These are phyloP conservation scores for Tachycineta bicolor DNA, from an alignment of 2,113 vertebrate species.

Conservation along the genomic window DNA sequence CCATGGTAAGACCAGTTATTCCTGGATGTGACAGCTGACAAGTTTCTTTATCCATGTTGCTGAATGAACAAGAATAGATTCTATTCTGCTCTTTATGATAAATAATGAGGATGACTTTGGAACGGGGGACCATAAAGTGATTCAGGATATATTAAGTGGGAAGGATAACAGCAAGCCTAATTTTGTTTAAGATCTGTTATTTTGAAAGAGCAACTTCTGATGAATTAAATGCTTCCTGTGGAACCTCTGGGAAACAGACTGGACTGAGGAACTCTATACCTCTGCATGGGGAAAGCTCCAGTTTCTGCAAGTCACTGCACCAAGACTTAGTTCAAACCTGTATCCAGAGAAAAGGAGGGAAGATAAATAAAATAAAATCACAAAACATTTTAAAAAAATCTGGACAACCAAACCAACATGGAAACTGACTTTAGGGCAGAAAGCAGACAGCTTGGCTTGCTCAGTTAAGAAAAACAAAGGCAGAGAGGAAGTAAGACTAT, in stretches of 20 bases:
- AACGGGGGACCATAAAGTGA: not conserved
- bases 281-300: not conserved
- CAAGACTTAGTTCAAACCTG: not conserved
- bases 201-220: not conserved
- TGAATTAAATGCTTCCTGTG: not conserved
- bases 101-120: not conserved
- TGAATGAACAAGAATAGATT: constrained; percentile 1
- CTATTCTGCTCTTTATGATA: not conserved
- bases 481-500: not conserved
- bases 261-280: not conserved
- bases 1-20: not conserved
- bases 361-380: not conserved
- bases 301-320: not conserved
- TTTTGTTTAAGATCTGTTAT: not conserved
- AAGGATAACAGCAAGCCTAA: not conserved
- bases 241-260: not conserved
- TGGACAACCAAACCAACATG: accelerated
- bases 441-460: not conserved
- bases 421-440: not conserved
- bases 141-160: not conserved
- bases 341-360: not conserved
- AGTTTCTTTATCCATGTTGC: not conserved
- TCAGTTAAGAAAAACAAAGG: not conserved
- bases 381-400: not conserved
- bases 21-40: not conserved